Percentiles rank a stretch among this genome's conserved stretches.
Conservation (phyloP, 35 echinoderm and acorn worm species). For the Apostichopus californicus region DNA sequence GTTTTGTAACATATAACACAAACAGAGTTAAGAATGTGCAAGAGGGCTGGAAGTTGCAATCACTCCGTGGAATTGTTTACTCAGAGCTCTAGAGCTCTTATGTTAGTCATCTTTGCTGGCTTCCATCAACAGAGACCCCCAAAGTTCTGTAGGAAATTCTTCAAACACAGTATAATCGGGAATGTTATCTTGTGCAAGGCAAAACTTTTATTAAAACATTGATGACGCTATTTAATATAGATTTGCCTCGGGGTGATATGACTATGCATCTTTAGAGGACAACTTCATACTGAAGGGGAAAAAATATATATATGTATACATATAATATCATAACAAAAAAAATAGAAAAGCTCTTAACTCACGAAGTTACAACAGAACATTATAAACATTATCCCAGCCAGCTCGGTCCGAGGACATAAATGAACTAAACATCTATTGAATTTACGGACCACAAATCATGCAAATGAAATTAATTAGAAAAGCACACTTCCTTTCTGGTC, state of each 20-base stretch:
- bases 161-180: too few species aligned
- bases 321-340: neutral
- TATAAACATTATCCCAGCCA: neutral
- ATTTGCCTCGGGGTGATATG: neutral
- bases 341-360: neutral
- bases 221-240: slow-evolving; percentile 14
- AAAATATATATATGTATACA: neutral
- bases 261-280: neutral
- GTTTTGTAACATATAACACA: too few species aligned
- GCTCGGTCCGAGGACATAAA: neutral
- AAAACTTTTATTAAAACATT: neutral
- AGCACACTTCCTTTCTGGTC: neutral
- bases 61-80: too few species aligned
- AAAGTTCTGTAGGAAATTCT: too few species aligned
- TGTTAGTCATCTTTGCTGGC: too few species aligned
- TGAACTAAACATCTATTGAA: neutral
- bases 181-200: neutral
- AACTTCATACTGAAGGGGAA: neutral
- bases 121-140: too few species aligned
- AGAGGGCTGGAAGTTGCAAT: too few species aligned
- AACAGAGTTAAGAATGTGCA: too few species aligned
- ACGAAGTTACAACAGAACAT: neutral
- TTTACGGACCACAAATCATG: slow-evolving; percentile 18
- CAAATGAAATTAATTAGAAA: slow-evolving; percentile 38
- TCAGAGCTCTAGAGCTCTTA: too few species aligned